These are phyloP conservation scores for Eubasilissa splendida DNA, from an alignment of 2,888 invertebrate species.

Conservation along the genomic window DNA sequence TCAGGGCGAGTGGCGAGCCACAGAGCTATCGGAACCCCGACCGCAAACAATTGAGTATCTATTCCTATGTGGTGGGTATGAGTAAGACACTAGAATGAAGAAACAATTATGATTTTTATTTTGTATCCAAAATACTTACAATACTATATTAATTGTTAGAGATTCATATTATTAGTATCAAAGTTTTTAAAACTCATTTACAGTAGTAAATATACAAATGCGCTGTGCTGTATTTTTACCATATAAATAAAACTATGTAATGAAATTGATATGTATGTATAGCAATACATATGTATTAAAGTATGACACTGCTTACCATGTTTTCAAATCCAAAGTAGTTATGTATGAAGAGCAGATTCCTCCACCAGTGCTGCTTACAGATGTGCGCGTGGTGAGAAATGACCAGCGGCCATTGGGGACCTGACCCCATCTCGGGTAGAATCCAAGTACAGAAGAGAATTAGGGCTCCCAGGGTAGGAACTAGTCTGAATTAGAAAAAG, in stretches of 20 bases:
- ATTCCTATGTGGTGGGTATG: conserved; percentile 83
- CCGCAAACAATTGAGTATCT: conserved; percentile 78
- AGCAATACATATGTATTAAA: too few species aligned
- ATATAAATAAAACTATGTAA: too few species aligned
- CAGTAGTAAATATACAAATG: too few species aligned
- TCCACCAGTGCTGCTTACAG: conserved; percentile 81
- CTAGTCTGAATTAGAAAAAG: conserved; percentile 66
- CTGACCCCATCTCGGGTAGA: conserved; percentile 75
- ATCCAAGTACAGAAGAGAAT: conserved; percentile 80
- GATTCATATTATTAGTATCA: too few species aligned
- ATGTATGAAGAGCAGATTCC: conserved; percentile 80
- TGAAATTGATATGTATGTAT: too few species aligned
- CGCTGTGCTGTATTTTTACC: too few species aligned
- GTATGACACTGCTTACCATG: conserved; percentile 70
- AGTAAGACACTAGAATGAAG: conserved; percentile 74
- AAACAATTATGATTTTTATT: too few species aligned
- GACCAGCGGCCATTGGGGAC: conserved; percentile 81
- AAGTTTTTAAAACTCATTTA: too few species aligned
- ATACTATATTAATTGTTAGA: too few species aligned
- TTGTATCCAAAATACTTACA: too few species aligned
- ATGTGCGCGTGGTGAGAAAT: conserved; percentile 78
- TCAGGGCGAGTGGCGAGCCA: conserved; percentile 74
- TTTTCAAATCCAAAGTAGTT: conserved; percentile 82
- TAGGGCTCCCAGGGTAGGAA: conserved; percentile 77
- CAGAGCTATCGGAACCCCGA: conserved; percentile 76